These are phyloP conservation scores for fruit fly (Drosophila melanogaster) DNA, from an alignment of 1,140 invertebrate species.

Conservation along the genomic window DNA sequence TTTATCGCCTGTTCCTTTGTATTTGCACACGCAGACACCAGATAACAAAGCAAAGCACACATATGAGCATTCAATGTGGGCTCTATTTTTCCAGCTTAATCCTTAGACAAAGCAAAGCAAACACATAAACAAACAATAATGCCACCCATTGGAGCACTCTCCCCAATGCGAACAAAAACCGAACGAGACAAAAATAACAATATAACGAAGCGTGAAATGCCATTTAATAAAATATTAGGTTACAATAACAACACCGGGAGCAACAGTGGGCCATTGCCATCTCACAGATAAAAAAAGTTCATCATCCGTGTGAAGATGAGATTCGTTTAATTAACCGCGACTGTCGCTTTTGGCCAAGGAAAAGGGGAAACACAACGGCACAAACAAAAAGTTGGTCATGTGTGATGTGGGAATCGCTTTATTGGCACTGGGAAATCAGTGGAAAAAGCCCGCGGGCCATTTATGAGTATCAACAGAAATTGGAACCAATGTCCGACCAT, in stretches of 20 bases:
- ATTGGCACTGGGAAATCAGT: conserved; percentile 3
- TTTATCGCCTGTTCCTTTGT: conserved; percentile 60
- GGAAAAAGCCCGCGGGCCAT: conserved; percentile 2
- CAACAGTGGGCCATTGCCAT: conserved; percentile 63
- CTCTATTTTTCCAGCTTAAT: conserved; percentile 72
- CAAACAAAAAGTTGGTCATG: conserved; percentile 28
- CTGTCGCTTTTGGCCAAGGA: conserved; percentile 25
- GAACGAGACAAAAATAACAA: conserved; percentile 28
- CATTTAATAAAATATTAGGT: conserved; percentile 77
- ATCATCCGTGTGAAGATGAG: conserved; percentile 46
- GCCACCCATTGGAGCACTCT: conserved; percentile 16
- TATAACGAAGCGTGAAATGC: conserved; percentile 65
- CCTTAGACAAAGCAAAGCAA: conserved; percentile 67
- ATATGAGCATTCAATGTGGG: conserved; percentile 64
- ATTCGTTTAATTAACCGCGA: conserved; percentile 71
- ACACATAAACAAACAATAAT: conserved; percentile 62
- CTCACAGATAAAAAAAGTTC: conserved; percentile 67
- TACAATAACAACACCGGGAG: conserved; percentile 56
- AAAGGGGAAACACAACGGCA: conserved; percentile 12
- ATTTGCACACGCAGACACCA: conserved; percentile 24
- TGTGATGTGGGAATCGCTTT: conserved; percentile 14
- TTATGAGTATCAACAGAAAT: conserved; percentile 20
- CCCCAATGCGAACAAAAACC: conserved; percentile 19
- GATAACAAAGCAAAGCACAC: conserved; percentile 48
- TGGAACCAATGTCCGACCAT: not conserved